Base-by-base conservation (phyloP, 2,797 vertebrate genomes). In the Scolopax rusticola region DNA sequence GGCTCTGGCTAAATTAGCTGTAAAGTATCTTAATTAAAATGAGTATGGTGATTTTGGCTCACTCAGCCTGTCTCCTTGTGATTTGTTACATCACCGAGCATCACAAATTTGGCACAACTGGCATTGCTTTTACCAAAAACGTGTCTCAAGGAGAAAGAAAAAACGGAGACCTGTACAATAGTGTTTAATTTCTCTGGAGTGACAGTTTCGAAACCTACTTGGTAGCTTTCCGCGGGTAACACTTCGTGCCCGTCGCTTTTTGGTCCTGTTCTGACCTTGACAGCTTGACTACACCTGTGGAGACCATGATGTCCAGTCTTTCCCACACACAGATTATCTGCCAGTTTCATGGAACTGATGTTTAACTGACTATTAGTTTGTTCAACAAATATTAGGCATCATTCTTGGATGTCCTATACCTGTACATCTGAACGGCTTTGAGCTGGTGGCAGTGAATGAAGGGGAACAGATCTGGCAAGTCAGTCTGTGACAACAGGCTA, bases 11-110 rank as follows among this genome's bases (percentile, higher is more conserved):
- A 96, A 97, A 97, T 87, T 85, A 96, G 94, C 97, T 97, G 93
- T 90, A 97, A 92, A 97, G 67, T 83, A 89, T 92, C 95, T 97
- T 97, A 97, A 98, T 97, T 97, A 96, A 97, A 98, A 97, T 75
- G 95, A 97, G 89, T 65, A 77, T 83, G 94, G 95, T 86, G 91
- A 92, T 48, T 94, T 97, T 67, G 84, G 90, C 90, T 96, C 6
- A 0, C 83, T 96, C 83, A 91, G 76, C 78, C 94, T 75, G 93
- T 83, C 90, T 95, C 91, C 63, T 89, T 79, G 87, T 93, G 95
- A 97, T 97, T 94, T 89, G 76, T 93, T 91, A 85, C 41, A 89
- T 88, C 83, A 88, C 24, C 70, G 27, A 88, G 84, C 59, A 2
- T 86, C 93, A 96, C 96, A 91, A 94, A 96, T 94, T 80, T 28